These are phyloP conservation scores for Colostygia pectinataria DNA, from an alignment of 2,888 invertebrate species.

Conservation along the genomic window DNA sequence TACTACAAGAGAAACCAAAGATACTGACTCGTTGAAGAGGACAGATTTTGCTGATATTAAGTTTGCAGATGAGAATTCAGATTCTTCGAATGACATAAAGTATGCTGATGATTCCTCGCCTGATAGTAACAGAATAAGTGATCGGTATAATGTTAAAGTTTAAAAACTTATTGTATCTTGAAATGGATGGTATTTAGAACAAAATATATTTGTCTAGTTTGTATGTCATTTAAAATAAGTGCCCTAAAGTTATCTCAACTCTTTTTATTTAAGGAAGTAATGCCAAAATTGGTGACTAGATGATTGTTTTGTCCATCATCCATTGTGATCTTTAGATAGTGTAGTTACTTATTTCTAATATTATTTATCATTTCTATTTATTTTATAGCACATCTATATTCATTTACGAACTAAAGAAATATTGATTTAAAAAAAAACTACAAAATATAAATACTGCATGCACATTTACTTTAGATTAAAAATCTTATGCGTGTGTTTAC, in stretches of 20 bases:
- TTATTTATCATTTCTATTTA: too few relatives aligned
- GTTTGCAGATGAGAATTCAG: constrained; percentile 88
- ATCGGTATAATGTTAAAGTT: constrained; percentile 67
- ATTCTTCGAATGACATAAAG: constrained; percentile 76
- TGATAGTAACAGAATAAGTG: constrained; percentile 70
- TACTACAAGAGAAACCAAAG: constrained; percentile 85
- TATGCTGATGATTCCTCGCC: constrained; percentile 77
- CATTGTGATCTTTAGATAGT: constrained; percentile 4
- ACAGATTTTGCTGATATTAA: constrained; percentile 85
- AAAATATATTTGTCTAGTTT: constrained; percentile 23
- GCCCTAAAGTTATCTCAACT: constrained; percentile 9
- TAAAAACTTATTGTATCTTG: constrained; percentile 35
- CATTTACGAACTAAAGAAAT: too few relatives aligned
- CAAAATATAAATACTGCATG: too few relatives aligned
- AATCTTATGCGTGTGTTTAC: too few relatives aligned
- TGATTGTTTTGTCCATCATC: constrained; percentile 2
- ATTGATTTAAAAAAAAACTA: too few relatives aligned
- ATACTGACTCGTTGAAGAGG: constrained; percentile 76
- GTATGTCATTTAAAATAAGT: constrained; percentile 20
- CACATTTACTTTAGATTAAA: too few relatives aligned
- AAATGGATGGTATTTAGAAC: constrained; percentile 19
- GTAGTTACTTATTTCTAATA: too few relatives aligned
- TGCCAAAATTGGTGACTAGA: constrained; percentile 14
- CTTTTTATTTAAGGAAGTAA: neutral
- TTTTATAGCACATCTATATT: too few relatives aligned